A percentile compares a stretch with the other conserved stretches of the same genome.
phyloP scores from a whole-genome alignment of 1,140 invertebrate genomes.

The Ylistrum balloti region DNA sequence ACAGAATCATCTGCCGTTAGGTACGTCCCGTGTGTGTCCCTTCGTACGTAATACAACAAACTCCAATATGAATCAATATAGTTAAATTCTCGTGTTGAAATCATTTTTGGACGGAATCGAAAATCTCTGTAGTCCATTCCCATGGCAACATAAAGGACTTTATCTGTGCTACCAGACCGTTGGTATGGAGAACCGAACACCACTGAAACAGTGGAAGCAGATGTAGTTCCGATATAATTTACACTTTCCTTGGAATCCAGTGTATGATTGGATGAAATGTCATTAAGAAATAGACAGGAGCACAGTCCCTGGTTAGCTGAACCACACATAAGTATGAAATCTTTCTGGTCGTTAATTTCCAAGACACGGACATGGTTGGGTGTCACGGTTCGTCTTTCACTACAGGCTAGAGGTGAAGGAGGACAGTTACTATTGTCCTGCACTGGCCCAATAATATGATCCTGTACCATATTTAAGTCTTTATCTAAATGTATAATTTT shows the following conservation, averaged over 20 bases:
- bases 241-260: constrained; percentile 42
- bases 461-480: constrained; percentile 44
- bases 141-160: constrained; percentile 60
- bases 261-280: constrained; percentile 50
- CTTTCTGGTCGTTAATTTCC: constrained; percentile 47
- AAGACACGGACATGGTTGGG: constrained; percentile 56
- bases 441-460: constrained; percentile 42
- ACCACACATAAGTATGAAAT: constrained; percentile 59
- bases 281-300: constrained; percentile 42
- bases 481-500: constrained; percentile 43
- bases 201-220: constrained; percentile 40
- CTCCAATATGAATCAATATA: constrained; percentile 19
- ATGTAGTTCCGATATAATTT: constrained; percentile 45
- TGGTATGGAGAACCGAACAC: constrained; percentile 51
- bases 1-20: constrained; percentile 47
- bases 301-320: constrained; percentile 54
- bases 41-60: constrained; percentile 51
- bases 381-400: not conserved
- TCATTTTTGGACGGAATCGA: constrained; percentile 47
- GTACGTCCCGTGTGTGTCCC: constrained; percentile 43
- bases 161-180: not conserved
- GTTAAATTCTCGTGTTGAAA: constrained; percentile 53
- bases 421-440: constrained; percentile 46
- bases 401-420: constrained; percentile 41
- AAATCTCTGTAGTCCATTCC: constrained; percentile 44